Evolutionary conservation across 1,140 invertebrate genomes (phyloP).

Genomic region (Drosophila orosa): DNA sequence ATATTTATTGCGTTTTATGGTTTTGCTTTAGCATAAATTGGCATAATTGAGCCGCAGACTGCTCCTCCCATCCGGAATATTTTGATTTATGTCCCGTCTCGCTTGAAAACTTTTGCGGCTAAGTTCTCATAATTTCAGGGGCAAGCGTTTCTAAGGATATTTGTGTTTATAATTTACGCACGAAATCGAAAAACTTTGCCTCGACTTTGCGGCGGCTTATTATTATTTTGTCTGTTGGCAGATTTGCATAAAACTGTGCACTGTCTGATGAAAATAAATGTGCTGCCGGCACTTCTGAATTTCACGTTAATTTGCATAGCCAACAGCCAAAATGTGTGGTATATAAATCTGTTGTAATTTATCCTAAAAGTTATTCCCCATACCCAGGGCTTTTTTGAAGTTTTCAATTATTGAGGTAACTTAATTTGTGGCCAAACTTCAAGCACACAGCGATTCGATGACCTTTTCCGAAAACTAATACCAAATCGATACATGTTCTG

Average conservation of each 20-base stretch:
- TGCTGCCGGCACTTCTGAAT: conserved; percentile 24
- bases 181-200: conserved; percentile 72
- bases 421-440: background rate
- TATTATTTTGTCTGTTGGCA: conserved; percentile 33
- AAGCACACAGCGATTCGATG: background rate
- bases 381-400: background rate
- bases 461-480: conserved; percentile 35
- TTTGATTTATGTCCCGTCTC: conserved; percentile 38
- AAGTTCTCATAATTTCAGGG: conserved; percentile 58
- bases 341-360: conserved; percentile 4
- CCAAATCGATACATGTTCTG: conserved; percentile 60
- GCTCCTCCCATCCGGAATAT: conserved; percentile 15
- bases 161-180: conserved; percentile 61
- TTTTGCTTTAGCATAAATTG: conserved; percentile 66
- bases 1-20: conserved; percentile 36
- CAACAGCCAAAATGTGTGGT: background rate
- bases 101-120: conserved; percentile 44
- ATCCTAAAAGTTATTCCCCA: background rate
- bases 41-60: conserved; percentile 60
- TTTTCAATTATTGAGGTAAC: conserved; percentile 12
- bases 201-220: conserved; percentile 22
- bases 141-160: conserved; percentile 44
- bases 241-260: conserved; percentile 46
- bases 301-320: conserved; percentile 12
- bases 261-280: conserved; percentile 63